phyloP scores from a whole-genome alignment of 1,140 invertebrate genomes.

The Anadara kagoshimensis region DNA sequence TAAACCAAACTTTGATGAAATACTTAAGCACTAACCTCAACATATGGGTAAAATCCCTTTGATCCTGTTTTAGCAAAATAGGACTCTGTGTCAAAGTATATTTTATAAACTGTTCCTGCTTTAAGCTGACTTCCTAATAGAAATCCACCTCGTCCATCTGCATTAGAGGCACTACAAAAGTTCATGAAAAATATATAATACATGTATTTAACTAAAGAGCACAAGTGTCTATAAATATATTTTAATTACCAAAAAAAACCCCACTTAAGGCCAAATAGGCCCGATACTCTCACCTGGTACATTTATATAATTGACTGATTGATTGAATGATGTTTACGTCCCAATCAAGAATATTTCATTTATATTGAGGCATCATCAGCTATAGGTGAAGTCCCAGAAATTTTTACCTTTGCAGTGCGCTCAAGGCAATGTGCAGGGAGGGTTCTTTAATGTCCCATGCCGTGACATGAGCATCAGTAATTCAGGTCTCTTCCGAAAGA shows the following conservation, averaged over 20 bases:
- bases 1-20: slow-evolving; percentile 5
- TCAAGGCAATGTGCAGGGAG: no score
- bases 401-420: no score
- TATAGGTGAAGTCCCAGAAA: no score
- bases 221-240: background rate
- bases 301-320: no score
- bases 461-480: no score
- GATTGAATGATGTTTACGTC: no score
- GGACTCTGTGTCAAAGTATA: slow-evolving; percentile 83
- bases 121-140: slow-evolving; percentile 77
- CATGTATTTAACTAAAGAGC: background rate
- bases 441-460: no score
- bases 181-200: background rate
- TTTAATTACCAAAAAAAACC: background rate
- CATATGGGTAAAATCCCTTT: slow-evolving; percentile 83
- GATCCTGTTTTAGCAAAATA: slow-evolving; percentile 80
- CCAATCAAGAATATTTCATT: no score
- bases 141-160: slow-evolving; percentile 82
- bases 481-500: no score
- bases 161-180: slow-evolving; percentile 78
- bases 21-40: slow-evolving; percentile 79
- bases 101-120: slow-evolving; percentile 81
- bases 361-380: no score
- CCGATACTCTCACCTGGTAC: no score
- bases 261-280: no score